These are phyloP conservation scores for Mola mola DNA, from an alignment of 2,113 vertebrate genomes.

Conservation along the genomic window DNA sequence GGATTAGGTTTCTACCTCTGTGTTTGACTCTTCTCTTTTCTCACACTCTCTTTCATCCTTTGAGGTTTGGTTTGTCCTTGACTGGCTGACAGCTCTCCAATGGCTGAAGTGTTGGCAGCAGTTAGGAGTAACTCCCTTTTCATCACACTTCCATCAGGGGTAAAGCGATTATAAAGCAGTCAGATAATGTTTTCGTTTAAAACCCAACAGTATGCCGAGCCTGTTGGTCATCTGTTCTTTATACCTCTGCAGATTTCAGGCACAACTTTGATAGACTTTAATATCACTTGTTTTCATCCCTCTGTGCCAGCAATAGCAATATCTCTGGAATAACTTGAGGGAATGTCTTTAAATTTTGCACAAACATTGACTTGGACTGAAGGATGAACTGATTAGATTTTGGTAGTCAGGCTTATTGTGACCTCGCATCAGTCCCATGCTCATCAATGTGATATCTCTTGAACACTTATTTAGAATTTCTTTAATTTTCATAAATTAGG, in stretches of 20 bases:
- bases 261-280: constrained; percentile 1
- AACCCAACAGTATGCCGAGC: not conserved
- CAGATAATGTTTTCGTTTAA: not conserved
- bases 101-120: constrained; percentile 23
- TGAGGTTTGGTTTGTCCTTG: constrained; percentile 3
- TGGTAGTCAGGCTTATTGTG: no score
- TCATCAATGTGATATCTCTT: no score
- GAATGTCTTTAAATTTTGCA: no score
- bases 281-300: not conserved
- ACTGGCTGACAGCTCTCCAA: constrained; percentile 8
- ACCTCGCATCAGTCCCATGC: no score
- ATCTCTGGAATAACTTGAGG: no score
- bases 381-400: no score
- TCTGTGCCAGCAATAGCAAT: not conserved
- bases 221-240: not conserved
- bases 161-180: not conserved
- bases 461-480: no score
- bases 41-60: constrained; percentile 21
- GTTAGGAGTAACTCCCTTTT: constrained; percentile 9
- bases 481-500: no score
- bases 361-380: no score
- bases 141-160: constrained; percentile 5
- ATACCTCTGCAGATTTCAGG: not conserved
- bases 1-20: constrained; percentile 8
- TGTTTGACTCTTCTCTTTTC: no score